phyloP scores from a whole-genome alignment of 2,113 vertebrate species.

The Sturnus vulgaris region DNA sequence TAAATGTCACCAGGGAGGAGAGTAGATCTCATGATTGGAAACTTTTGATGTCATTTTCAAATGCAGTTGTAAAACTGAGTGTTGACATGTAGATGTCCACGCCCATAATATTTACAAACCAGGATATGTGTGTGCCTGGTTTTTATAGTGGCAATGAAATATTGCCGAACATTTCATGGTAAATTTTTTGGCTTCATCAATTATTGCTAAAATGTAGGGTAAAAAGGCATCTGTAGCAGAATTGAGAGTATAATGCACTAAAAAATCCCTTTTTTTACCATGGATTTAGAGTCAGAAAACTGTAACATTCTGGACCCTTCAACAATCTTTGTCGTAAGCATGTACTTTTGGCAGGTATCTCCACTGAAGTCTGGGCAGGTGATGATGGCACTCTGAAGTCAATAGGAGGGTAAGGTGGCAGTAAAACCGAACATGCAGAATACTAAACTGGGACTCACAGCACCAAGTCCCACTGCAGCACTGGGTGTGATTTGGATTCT shows the following conservation, averaged over 20 bases:
- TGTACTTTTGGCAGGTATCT: background rate
- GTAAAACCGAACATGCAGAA: background rate
- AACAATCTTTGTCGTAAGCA: background rate
- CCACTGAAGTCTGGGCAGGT: background rate
- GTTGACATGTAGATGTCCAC: background rate
- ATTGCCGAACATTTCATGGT: background rate
- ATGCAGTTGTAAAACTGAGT: background rate
- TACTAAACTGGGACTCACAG: background rate
- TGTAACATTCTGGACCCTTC: background rate
- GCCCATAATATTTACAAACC: background rate
- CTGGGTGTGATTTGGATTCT: background rate
- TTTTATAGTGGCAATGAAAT: background rate
- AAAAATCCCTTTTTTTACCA: background rate
- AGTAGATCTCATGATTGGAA: background rate
- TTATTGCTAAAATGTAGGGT: background rate
- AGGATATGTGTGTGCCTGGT: background rate
- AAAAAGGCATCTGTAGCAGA: background rate
- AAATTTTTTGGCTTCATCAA: background rate
- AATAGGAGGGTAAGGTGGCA: background rate
- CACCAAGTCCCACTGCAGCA: background rate
- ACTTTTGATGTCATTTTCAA: background rate
- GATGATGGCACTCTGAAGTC: background rate
- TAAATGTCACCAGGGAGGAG: background rate
- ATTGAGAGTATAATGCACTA: background rate
- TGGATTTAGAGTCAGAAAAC: background rate